Base-by-base conservation (phyloP, 2,888 invertebrate species). In the Dryomyza anilis region DNA sequence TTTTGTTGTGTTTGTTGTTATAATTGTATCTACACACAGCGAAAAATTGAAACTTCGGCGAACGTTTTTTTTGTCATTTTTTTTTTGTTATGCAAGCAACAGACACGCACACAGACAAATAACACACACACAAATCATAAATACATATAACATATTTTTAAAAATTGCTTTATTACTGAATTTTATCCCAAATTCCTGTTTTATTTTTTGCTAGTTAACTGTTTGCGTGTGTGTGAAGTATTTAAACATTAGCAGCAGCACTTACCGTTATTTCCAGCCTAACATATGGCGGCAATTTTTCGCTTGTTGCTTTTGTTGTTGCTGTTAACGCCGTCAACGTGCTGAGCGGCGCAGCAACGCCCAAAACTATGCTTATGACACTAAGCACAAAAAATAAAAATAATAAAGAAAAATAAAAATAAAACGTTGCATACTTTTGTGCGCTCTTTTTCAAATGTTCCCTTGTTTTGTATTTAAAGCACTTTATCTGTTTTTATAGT, bases 251-350 rank as follows among this genome's bases (percentile, higher is more conserved):
- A n/a, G n/a, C n/a, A n/a, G 36, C 60, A 48, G 46, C 50, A 23
- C 55, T 25, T 29, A 30, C 21, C 36, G 14, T 56, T 48, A 45
- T 61, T 65, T 56, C 65, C n/a, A n/a, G 27, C 12, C 55, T 48
- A n/a, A 46, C 65, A 65, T 65, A 65, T 65, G 65, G 45, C 56
- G 25, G 56, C 29, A 25, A 19, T 50, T n/a, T 23, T 23, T 36
- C n/a, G 25, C 30, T 33, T 48, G 48, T 25, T 29, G 30, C 14
- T 12, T 48, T 1, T 23, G 25, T 7, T 14, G 48, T 14, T 23
- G 23, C 16, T 2, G 25, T 6, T 21, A 23, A 48, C 25, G 25
- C 14, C 48, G 48, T 7, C 48, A 4, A 23, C 21, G 25, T n/a
- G n/a, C n/a, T n/a, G n/a, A n/a, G 7, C 21, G 48, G 25, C 33